These are phyloP conservation scores for Acanthosepion lycidas DNA, from an alignment of 2,888 invertebrate genomes.

Conservation along the genomic window DNA sequence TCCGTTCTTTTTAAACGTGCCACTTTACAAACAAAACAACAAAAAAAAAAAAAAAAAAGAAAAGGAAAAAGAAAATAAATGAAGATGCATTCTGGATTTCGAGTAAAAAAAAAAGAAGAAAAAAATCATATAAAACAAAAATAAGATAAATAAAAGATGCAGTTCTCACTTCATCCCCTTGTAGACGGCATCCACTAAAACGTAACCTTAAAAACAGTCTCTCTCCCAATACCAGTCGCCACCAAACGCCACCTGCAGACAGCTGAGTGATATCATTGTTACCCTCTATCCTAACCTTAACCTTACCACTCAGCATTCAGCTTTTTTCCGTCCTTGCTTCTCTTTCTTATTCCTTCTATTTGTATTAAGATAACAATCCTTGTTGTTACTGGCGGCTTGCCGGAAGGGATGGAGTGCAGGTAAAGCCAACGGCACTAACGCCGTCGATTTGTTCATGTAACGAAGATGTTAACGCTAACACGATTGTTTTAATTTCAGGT, in stretches of 20 bases:
- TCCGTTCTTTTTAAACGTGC: background rate
- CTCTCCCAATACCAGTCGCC: background rate
- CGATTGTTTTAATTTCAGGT: too few species aligned
- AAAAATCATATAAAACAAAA: background rate
- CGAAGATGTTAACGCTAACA: background rate
- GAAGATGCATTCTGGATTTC: background rate
- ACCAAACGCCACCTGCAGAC: background rate
- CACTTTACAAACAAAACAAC: too few species aligned
- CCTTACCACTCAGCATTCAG: background rate
- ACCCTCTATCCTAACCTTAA: background rate
- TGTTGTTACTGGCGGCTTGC: background rate
- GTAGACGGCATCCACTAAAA: background rate
- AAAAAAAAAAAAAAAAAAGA: too few species aligned
- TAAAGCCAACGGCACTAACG: background rate
- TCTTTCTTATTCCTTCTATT: background rate
- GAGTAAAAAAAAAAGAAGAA: background rate
- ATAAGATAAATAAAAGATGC: background rate
- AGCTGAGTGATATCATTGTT: constrained; percentile 8
- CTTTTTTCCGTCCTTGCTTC: background rate
- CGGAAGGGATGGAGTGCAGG: background rate
- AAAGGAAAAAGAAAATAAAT: background rate
- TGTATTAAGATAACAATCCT: constrained; percentile 22
- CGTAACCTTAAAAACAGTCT: background rate
- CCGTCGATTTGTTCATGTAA: background rate
- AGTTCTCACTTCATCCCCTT: background rate